Conservation (phyloP, 2,888 invertebrate species). For the Rhabditophanes sp. region DNA sequence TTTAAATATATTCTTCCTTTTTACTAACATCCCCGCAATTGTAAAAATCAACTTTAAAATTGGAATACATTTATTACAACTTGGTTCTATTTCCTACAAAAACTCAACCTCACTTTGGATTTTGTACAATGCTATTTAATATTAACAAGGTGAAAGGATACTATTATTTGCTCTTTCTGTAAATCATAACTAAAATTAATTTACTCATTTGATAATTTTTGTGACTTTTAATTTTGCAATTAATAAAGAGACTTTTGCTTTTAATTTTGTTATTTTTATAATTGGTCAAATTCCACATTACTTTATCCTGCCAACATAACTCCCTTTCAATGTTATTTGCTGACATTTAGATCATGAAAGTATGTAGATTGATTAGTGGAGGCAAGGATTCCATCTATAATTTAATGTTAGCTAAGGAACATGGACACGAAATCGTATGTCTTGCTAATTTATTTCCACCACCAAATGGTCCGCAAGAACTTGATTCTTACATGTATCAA, state of each 20-base stretch:
- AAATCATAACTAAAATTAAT: neutral
- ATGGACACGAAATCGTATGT: slow-evolving; percentile 84
- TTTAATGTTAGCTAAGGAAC: slow-evolving; percentile 62
- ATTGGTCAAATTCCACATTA: too few species aligned
- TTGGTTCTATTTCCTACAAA: too few species aligned
- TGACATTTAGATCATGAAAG: slow-evolving; percentile 21
- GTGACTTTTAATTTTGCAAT: neutral
- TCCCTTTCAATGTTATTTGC: too few species aligned
- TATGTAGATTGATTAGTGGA: slow-evolving; percentile 56
- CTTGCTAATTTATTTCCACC: slow-evolving; percentile 78
- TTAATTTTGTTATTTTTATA: neutral
- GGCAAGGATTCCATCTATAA: slow-evolving; percentile 99
- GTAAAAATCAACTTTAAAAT: neutral
- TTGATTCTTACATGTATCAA: slow-evolving; percentile 95
- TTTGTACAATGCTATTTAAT: too few species aligned
- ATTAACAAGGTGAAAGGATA: too few species aligned
- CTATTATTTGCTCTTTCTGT: neutral
- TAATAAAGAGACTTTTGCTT: neutral
- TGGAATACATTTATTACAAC: too few species aligned
- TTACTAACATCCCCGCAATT: neutral
- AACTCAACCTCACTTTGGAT: too few species aligned
- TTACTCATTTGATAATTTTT: neutral
- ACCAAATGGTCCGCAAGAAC: slow-evolving; percentile 60
- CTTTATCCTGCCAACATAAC: too few species aligned
- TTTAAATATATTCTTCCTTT: neutral